Conservation (phyloP, 2,113 vertebrate genomes). For the Xiphophorus hellerii region DNA sequence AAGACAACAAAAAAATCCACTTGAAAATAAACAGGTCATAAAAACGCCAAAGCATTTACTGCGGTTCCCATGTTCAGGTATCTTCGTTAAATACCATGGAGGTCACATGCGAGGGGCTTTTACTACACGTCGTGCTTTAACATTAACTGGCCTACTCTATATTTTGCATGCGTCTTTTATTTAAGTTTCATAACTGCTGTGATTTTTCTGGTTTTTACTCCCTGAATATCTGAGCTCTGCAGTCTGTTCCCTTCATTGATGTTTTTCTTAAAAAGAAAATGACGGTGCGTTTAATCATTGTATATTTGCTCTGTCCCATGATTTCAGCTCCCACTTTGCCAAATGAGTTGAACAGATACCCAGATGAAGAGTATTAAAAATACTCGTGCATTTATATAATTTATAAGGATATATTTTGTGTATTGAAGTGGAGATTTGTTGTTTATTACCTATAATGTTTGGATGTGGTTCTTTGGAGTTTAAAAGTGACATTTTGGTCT, state of each 20-base stretch:
- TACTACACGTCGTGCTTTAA: conserved; percentile 72
- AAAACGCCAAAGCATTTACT: conserved; percentile 64
- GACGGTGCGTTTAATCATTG: conserved; percentile 59
- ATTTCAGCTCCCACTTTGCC: conserved; percentile 66
- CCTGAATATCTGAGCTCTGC: conserved; percentile 44
- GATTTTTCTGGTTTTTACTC: conserved; percentile 62
- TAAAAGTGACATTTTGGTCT: conserved; percentile 75
- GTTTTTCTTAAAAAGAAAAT: conserved; percentile 40
- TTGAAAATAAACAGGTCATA: conserved; percentile 17
- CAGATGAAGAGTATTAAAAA: conserved; percentile 64
- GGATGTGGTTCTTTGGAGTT: conserved; percentile 67
- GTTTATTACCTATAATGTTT: conserved; percentile 77
- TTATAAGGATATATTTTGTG: conserved; percentile 86
- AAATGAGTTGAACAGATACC: conserved; percentile 73
- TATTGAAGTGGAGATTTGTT: conserved; percentile 80
- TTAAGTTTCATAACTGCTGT: conserved; percentile 49
- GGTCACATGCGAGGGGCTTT: conserved; percentile 73
- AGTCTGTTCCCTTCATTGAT: conserved; percentile 47
- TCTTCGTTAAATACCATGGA: conserved; percentile 76
- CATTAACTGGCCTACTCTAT: conserved; percentile 66
- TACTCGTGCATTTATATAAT: conserved; percentile 81
- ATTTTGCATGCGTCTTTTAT: conserved; percentile 64
- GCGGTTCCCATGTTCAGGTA: conserved; percentile 63
- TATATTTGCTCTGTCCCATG: conserved; percentile 68
- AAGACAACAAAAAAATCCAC: not conserved